Evolutionary conservation across 2,888 invertebrate genomes (phyloP), one percentile per base, ranked within the genome.

Genomic region (Chaitophorus viminalis): DNA sequence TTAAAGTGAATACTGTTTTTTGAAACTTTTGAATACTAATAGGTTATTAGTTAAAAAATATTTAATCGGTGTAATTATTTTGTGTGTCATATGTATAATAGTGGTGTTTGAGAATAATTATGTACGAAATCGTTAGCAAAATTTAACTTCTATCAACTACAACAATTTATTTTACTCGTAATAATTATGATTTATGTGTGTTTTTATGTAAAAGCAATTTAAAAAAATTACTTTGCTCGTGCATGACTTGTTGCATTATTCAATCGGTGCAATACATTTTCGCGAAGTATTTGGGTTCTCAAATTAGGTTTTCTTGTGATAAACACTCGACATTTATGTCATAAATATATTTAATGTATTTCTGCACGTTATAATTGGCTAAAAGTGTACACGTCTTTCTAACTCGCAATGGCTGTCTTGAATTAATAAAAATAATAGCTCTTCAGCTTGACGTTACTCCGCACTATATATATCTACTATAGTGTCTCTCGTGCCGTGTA

Each of bases 351-450:
- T n/a, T n/a, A 33, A 46, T 29, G 0, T 29, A 33, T 54, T 36
- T 54, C 29, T 68, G 29, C 36, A 74, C 74, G 36, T 74, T 82
- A 46, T 46, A 82, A 82, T 82, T 82, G 74, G 74, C 54, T 33
- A 14, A 39, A 39, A 46, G 17, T 52, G 17, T 17, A 29, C 29
- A 3, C 29, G 8, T 65, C 68, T 29, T 70, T 25, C n/a, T 17
- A 29, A 60, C 65, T 60, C n/a, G 60, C 60, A 60, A 60, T 60
- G 68, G 39, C 70, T 70, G 46, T 46, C 52, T 14, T 46, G 8
- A 68, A 52, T 70, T 52, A 82, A 82, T n/a, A 11, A 70, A 82
- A 39, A 72, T 52, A 82, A 52, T 72, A 70, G 46, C 31, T 72
- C 33, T 5, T 72, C 52, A n/a, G 52, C 14, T 52, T 1, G 21